Evolutionary conservation across 35 echinoderm and acorn worm genomes (phyloP).

Genomic region (Anneissia japonica): DNA sequence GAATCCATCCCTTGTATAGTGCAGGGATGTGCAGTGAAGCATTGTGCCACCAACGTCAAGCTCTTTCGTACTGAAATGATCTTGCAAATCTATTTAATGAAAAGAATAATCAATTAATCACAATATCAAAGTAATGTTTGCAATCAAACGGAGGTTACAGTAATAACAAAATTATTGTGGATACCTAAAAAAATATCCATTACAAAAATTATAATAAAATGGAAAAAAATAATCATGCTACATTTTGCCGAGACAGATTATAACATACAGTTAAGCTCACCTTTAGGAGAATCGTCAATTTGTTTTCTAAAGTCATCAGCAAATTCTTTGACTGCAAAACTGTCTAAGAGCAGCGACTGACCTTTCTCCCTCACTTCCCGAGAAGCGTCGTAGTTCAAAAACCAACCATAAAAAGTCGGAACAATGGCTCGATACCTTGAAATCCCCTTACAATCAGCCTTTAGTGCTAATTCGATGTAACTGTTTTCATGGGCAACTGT

Average conservation of each 20-base stretch:
- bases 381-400: constrained; percentile 40
- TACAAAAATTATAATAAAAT: background rate
- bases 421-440: background rate
- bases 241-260: background rate
- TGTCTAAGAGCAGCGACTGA: constrained; percentile 9
- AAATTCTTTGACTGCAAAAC: constrained; percentile 28
- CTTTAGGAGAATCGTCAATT: constrained; percentile 8
- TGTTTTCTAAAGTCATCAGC: constrained; percentile 52
- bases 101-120: constrained; percentile 11
- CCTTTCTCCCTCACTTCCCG: background rate
- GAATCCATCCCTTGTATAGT: background rate
- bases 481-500: background rate
- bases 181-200: background rate
- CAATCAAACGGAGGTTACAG: background rate
- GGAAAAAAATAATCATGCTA: too few relatives aligned
- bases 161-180: background rate
- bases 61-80: constrained; percentile 40
- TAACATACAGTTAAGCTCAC: constrained; percentile 10
- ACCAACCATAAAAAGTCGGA: constrained; percentile 74
- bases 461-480: background rate
- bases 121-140: too few relatives aligned
- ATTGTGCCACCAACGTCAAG: constrained; percentile 40
- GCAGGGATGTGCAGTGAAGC: constrained; percentile 81
- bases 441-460: background rate
- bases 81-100: constrained; percentile 33